A percentile compares a stretch with the other conserved stretches of the same genome.
phyloP scores from a whole-genome alignment of 2,888 invertebrate genomes.

The Pardosa pseudoannulata region DNA sequence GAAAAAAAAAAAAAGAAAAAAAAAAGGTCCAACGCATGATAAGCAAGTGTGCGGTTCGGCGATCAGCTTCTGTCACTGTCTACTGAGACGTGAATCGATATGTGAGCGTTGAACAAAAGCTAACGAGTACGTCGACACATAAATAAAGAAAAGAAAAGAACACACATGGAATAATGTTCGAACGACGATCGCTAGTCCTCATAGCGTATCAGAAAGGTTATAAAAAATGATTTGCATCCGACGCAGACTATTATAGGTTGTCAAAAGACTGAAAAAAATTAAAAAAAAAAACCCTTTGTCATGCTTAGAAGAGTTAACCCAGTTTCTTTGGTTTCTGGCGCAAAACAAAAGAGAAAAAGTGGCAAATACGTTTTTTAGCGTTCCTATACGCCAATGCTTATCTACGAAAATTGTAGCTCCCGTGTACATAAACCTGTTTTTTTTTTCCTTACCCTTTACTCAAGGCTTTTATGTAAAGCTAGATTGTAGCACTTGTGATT shows the following conservation, averaged over 20 bases:
- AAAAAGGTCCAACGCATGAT: slow-evolving; percentile 37
- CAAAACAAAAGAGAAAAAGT: background rate
- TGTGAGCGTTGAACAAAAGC: slow-evolving; percentile 54
- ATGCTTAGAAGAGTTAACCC: slow-evolving; percentile 65
- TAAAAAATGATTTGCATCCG: slow-evolving; percentile 37
- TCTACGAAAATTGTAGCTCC: background rate
- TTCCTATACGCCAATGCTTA: slow-evolving; percentile 26
- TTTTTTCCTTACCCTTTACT: background rate
- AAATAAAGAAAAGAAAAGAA: background rate
- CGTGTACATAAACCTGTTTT: too few species aligned
- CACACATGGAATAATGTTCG: slow-evolving; percentile 44
- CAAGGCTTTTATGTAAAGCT: too few species aligned
- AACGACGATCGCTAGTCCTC: slow-evolving; percentile 55
- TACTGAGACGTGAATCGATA: slow-evolving; percentile 68
- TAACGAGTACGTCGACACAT: slow-evolving; percentile 49
- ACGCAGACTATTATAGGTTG: slow-evolving; percentile 58
- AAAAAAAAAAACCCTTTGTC: slow-evolving; percentile 26
- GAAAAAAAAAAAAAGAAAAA: background rate
- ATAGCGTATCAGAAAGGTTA: slow-evolving; percentile 1
- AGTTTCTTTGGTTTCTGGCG: slow-evolving; percentile 38
- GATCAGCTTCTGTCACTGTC: slow-evolving; percentile 55
- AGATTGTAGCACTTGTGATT: background rate
- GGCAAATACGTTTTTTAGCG: slow-evolving; percentile 7
- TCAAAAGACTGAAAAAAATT: slow-evolving; percentile 49
- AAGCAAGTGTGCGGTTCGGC: slow-evolving; percentile 45